Percentiles rank a stretch among this genome's conserved stretches.
These are phyloP conservation scores for Hyposoter dolosus DNA, from an alignment of 2,888 invertebrate genomes.

Conservation along the genomic window DNA sequence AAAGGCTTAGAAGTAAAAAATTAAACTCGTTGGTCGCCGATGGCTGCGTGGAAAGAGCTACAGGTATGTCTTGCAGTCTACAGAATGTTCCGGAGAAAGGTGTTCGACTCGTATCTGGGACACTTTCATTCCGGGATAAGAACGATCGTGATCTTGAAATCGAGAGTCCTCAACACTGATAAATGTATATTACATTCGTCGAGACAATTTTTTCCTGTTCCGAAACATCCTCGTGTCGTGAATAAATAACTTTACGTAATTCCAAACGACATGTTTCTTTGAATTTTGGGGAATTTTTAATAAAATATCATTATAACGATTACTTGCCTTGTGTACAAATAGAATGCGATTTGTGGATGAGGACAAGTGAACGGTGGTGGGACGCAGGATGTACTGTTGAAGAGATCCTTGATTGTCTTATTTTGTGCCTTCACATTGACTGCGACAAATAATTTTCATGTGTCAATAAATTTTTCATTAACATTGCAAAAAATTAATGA, in stretches of 20 bases:
- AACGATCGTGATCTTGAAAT: slow-evolving; percentile 84
- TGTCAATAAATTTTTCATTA: not conserved
- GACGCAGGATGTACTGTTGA: slow-evolving; percentile 93
- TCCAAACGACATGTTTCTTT: not conserved
- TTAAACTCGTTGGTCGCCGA: slow-evolving; percentile 43
- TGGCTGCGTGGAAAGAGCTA: slow-evolving; percentile 12
- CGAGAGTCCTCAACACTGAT: slow-evolving; percentile 74
- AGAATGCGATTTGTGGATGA: slow-evolving; percentile 93
- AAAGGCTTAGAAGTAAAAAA: slow-evolving; percentile 43
- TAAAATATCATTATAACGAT: slow-evolving; percentile 30
- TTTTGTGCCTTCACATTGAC: slow-evolving; percentile 79
- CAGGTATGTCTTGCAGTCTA: slow-evolving; percentile 28
- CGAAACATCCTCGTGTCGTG: not conserved
- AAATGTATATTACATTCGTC: not conserved
- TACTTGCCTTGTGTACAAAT: slow-evolving; percentile 91
- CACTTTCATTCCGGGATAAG: slow-evolving; percentile 82
- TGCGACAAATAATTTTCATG: slow-evolving; percentile 62
- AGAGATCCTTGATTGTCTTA: slow-evolving; percentile 88
- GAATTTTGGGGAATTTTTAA: not conserved
- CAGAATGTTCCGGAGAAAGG: slow-evolving; percentile 80
- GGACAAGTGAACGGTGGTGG: slow-evolving; percentile 93
- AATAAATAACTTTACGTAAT: not conserved
- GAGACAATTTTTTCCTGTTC: not conserved
- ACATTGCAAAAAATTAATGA: not conserved
- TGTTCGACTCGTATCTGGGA: slow-evolving; percentile 79